Evolutionary conservation across 2,797 vertebrate species (phyloP), one percentile per base, ranked within the genome.

Genomic region (Gadopsis bispinosus): DNA sequence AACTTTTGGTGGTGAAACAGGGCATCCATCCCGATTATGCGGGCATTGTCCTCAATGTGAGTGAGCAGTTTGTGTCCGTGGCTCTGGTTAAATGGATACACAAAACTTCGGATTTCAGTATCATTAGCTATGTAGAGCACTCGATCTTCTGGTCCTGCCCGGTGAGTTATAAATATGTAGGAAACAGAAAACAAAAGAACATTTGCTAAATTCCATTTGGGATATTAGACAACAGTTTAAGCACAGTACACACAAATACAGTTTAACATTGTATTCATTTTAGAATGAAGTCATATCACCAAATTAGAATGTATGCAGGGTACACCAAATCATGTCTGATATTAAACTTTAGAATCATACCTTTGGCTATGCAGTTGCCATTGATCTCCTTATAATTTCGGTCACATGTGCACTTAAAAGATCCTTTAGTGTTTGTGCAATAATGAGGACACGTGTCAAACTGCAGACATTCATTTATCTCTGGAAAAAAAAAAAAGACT

Each of bases 71-170:
- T 98, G 93, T 96, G 96, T 93, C 95, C 96, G 31, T 94, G 96
- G 95, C 97, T 99, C 95, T 98, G 97, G 96, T 99, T 98, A 95
- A 98, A 99, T 79, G 98, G 98, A 96, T 98, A 97, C 95, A 97
- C 96, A 96, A 99, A 99, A 96, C 97, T 97, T 95, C 97, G 95
- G 96, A 99, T 98, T 95, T 99, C 98, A 95, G 98, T 99, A 91
- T 99, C 98, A 95, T 99, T 99, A 92, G 98, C 97, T 91, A 99
- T 96, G 97, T 98, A 99, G 95, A 99, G 97, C 95, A 99, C 96
- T 95, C 97, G 96, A 93, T 99, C 97, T 94, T 99, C 98, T 94
- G 97, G 97, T 95, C 98, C 98, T 99, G 96, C 89, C 91, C 92
- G 93, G 84, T 81, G 86, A 89, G 86, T 93, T 73, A 89, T 91